Base-by-base conservation (phyloP, 2,113 vertebrate species). In the Pomatostomus ruficeps region DNA sequence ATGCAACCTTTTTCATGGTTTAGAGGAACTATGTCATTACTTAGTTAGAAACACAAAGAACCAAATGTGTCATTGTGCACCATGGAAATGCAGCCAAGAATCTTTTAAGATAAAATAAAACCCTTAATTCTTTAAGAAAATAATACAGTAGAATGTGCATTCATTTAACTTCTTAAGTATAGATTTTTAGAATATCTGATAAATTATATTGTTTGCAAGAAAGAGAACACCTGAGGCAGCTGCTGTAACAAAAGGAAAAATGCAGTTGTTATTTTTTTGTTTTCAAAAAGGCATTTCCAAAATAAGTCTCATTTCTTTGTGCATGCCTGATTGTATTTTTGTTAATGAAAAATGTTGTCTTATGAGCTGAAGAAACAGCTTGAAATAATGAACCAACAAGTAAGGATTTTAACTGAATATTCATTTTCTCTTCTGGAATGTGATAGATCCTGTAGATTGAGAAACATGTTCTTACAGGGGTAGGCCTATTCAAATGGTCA, bases 31-130 rank as follows among this genome's bases (percentile, higher is more conserved):
- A 73, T 95, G 96, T 95, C 97, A 96, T 95, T 97, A 91, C 96
- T 97, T 85, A 93, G 58, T 96, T 96, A 96, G 95, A 95, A 96
- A 90, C 89, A 98, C 97, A 97, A 98, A 98, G 93, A 91, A 79
- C 89, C 94, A 93, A 98, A 96, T 95, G 96, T 96, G 95, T 97
- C 95, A 97, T 97, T 97, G 97, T 96, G 93, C 93, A 90, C 91
- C 76, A 42, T 91, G 93, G 95, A 96, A 97, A 95, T 92, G 75
- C 90, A 94, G 92, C 94, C 95, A 97, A 97, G 93, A 93, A 93
- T 95, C 94, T 87, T 95, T 81, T 91, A 97, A 82, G 86, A 93
- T 94, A 95, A 95, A 97, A 83, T 95, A 93, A 96, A 95, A 62
- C 86, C 85, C 83, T 93, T 71, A 95, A 91, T 96, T 96, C 95